These are phyloP conservation scores for Drosophila willistoni DNA, from an alignment of 1,140 invertebrate species.

Conservation along the genomic window DNA sequence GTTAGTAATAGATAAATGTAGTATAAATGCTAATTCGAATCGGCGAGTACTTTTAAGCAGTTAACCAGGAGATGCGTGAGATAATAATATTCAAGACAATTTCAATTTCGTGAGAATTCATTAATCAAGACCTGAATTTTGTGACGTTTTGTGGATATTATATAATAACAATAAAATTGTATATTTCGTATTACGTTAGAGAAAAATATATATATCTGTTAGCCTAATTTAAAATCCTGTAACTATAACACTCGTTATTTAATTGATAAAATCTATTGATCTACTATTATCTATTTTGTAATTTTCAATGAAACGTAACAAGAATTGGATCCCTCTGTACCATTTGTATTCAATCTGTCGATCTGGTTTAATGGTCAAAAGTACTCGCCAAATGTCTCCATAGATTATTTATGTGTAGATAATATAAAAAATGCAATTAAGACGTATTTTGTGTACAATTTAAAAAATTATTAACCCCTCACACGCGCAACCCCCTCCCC, in stretches of 20 bases:
- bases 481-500: too few relatives aligned
- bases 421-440: constrained; percentile 8
- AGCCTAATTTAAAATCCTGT: too few relatives aligned
- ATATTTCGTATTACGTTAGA: too few relatives aligned
- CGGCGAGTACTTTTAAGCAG: neutral
- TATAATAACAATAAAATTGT: neutral
- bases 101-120: neutral
- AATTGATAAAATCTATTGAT: too few relatives aligned
- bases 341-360: neutral
- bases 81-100: neutral
- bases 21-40: constrained; percentile 6
- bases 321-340: too few relatives aligned
- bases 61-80: neutral
- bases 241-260: too few relatives aligned
- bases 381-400: constrained; percentile 11
- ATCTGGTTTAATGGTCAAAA: neutral
- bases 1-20: neutral
- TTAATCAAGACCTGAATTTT: neutral
- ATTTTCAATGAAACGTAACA: too few relatives aligned
- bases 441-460: constrained; percentile 22
- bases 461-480: neutral
- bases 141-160: neutral
- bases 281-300: too few relatives aligned
- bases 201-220: too few relatives aligned
- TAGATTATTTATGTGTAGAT: constrained; percentile 1